Percentiles rank a stretch among this genome's conserved stretches.
Conservation (phyloP, 2,888 invertebrate genomes). For the Germaria angustata region DNA sequence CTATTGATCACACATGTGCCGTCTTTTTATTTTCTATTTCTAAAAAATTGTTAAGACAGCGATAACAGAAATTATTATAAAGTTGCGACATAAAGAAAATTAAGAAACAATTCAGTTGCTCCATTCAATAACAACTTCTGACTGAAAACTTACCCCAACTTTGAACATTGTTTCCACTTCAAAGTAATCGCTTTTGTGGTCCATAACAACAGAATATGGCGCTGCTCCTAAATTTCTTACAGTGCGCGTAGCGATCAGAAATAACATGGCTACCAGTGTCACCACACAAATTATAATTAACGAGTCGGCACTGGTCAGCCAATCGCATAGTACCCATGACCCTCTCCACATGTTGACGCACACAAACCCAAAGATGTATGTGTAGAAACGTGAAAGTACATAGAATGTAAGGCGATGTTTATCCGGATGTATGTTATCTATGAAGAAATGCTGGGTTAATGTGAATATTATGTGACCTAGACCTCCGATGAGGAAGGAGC, state of each 20-base stretch:
- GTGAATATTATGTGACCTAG: constrained; percentile 86
- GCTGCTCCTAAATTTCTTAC: constrained; percentile 90
- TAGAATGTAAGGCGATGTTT: constrained; percentile 86
- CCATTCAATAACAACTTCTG: too few species aligned
- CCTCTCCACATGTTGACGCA: constrained; percentile 95
- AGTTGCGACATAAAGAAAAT: too few species aligned
- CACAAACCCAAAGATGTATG: constrained; percentile 87
- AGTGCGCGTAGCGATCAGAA: constrained; percentile 85
- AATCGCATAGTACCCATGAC: constrained; percentile 87
- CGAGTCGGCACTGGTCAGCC: constrained; percentile 84
- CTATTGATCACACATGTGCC: too few species aligned
- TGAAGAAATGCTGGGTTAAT: constrained; percentile 84
- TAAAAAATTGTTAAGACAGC: too few species aligned
- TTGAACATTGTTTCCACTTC: constrained; percentile 92
- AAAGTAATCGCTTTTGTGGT: constrained; percentile 89
- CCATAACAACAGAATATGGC: constrained; percentile 89
- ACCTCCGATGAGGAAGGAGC: constrained; percentile 86
- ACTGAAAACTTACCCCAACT: constrained; percentile 84
- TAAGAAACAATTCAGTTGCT: too few species aligned
- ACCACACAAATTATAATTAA: constrained; percentile 82
- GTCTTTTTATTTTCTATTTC: too few species aligned
- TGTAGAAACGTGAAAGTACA: constrained; percentile 86
- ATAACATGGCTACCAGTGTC: constrained; percentile 84
- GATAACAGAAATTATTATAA: too few species aligned
- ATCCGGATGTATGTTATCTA: constrained; percentile 84